These are phyloP conservation scores for Apamea anceps DNA, from an alignment of 2,888 invertebrate genomes.

Conservation along the genomic window DNA sequence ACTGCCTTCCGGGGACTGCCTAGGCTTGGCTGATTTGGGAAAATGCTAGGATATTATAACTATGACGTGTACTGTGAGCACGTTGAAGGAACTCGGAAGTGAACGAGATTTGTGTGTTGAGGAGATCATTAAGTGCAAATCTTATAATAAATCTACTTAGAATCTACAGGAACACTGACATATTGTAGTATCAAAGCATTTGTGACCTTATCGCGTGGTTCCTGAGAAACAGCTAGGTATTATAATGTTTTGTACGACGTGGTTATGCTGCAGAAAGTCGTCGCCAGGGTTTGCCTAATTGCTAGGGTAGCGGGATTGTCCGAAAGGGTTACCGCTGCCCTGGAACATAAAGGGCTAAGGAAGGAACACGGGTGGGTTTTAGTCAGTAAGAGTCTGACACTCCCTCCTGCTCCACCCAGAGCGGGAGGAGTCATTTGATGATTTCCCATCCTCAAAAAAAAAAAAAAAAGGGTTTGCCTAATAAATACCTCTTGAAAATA, in stretches of 20 bases:
- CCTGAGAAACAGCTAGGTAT: rapidly evolving
- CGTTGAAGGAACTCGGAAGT: neutral
- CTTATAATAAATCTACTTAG: neutral
- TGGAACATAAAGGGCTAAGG: no score
- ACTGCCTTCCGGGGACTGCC: constrained; percentile 35
- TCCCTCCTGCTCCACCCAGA: no score
- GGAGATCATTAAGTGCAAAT: neutral
- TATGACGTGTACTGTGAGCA: neutral
- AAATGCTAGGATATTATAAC: neutral
- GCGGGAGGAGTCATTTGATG: no score
- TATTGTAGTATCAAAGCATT: neutral
- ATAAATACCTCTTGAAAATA: neutral
- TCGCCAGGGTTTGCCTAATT: neutral
- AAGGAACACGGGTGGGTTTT: no score
- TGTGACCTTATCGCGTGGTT: neutral
- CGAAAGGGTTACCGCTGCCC: no score
- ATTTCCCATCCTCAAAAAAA: no score
- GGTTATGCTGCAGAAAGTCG: neutral
- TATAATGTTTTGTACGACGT: neutral
- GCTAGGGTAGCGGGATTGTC: no score
- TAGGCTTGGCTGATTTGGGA: constrained; percentile 20
- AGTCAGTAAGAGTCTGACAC: no score
- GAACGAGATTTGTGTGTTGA: neutral
- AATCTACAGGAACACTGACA: neutral
- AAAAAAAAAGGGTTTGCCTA: no score